Conservation (phyloP, 2,888 invertebrate genomes). For the Drosophila seclusa region DNA sequence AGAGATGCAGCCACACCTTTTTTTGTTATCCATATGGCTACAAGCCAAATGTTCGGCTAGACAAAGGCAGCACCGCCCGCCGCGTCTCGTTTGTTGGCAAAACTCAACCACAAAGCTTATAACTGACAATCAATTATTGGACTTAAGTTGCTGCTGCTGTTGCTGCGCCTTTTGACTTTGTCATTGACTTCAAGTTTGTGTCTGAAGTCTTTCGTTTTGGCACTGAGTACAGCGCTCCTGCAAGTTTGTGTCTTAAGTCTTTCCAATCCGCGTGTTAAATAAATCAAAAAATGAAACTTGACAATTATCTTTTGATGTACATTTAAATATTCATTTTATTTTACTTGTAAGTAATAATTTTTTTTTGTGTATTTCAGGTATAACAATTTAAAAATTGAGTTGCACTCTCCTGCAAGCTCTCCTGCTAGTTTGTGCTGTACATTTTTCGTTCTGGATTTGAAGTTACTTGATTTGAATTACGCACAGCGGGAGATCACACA, state of each 20-base stretch:
- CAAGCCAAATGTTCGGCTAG: constrained; percentile 53
- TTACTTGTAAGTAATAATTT: not conserved
- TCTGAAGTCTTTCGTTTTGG: constrained; percentile 68
- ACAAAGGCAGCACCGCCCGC: constrained; percentile 43
- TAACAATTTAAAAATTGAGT: not conserved
- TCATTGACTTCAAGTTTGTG: constrained; percentile 63
- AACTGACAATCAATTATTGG: constrained; percentile 67
- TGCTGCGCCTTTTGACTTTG: constrained; percentile 52
- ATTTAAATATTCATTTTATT: not conserved
- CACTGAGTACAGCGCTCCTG: constrained; percentile 34
- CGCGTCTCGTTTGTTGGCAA: constrained; percentile 19
- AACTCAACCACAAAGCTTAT: constrained; percentile 40
- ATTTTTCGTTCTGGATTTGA: constrained; percentile 54
- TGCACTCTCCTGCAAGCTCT: not conserved
- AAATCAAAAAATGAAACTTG: not conserved
- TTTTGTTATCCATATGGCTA: constrained; percentile 1
- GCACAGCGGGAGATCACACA: constrained; percentile 31
- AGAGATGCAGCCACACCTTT: constrained; percentile 63
- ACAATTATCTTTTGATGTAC: not conserved
- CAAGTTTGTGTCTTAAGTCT: constrained; percentile 69
- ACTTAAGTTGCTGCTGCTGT: constrained; percentile 32
- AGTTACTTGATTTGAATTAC: constrained; percentile 55
- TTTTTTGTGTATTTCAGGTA: not conserved
- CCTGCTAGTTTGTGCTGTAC: constrained; percentile 49
- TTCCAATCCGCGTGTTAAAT: constrained; percentile 17